phyloP scores from a whole-genome alignment of 1,140 invertebrate species.

The Drosophila kepulauana region DNA sequence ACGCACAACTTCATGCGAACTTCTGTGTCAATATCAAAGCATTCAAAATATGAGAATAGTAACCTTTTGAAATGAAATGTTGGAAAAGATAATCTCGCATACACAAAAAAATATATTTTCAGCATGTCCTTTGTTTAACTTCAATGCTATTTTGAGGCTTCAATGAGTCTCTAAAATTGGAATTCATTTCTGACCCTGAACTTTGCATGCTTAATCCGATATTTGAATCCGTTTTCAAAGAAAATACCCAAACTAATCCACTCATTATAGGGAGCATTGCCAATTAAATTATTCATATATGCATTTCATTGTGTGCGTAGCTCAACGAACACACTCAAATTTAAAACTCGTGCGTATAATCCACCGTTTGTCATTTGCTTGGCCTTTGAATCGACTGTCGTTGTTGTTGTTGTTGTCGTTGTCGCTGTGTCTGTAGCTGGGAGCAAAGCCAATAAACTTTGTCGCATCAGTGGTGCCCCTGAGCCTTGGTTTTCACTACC shows the following conservation, averaged over 20 bases:
- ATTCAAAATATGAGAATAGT: no score
- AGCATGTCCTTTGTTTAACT: no score
- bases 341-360: conserved; percentile 4
- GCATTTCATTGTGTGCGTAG: conserved; percentile 11
- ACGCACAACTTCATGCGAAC: no score
- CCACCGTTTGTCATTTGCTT: conserved; percentile 37
- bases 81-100: no score
- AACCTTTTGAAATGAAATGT: no score
- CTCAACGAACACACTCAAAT: conserved; percentile 6
- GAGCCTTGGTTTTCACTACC: conserved; percentile 1
- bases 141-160: no score
- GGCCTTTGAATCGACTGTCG: conserved; percentile 24
- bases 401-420: not conserved
- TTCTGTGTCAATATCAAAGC: no score
- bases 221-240: conserved; percentile 4
- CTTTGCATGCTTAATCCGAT: not conserved
- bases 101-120: no score
- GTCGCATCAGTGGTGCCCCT: conserved; percentile 17
- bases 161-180: not conserved
- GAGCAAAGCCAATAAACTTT: conserved; percentile 27
- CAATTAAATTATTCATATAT: conserved; percentile 2
- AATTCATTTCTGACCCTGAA: not conserved
- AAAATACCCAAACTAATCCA: not conserved
- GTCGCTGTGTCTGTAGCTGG: not conserved
- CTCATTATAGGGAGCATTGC: not conserved